These are phyloP conservation scores for Spilogale gracilis DNA, from an alignment of 2,113 vertebrate species.

Conservation along the genomic window DNA sequence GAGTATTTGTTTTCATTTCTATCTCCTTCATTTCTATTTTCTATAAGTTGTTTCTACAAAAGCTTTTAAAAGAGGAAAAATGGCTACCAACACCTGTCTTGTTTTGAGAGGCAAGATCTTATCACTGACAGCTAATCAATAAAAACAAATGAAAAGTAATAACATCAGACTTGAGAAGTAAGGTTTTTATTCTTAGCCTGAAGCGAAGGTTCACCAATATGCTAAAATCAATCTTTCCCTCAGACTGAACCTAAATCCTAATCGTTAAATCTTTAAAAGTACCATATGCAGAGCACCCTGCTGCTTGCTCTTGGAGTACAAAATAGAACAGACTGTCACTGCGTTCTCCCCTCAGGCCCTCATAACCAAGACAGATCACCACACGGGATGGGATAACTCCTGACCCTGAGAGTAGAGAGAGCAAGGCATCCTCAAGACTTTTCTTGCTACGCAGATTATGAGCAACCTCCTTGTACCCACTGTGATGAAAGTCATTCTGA, in stretches of 20 bases:
- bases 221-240: slow-evolving; percentile 79
- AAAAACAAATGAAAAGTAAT: slow-evolving; percentile 87
- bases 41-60: slow-evolving; percentile 67
- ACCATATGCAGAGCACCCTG: slow-evolving; percentile 54
- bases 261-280: slow-evolving; percentile 72
- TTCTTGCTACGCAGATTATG: slow-evolving; percentile 42
- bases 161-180: slow-evolving; percentile 84
- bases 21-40: slow-evolving; percentile 69
- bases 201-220: slow-evolving; percentile 77
- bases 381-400: not conserved
- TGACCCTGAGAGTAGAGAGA: accelerated
- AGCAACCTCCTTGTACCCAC: not conserved
- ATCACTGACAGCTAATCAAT: slow-evolving; percentile 88
- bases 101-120: slow-evolving; percentile 83
- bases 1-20: slow-evolving; percentile 59
- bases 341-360: not conserved
- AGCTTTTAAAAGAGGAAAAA: slow-evolving; percentile 75
- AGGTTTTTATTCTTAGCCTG: slow-evolving; percentile 81
- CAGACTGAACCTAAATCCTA: slow-evolving; percentile 67
- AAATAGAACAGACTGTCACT: not conserved
- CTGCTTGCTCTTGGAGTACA: not conserved
- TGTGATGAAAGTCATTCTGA: slow-evolving; percentile 19
- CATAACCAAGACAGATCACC: slow-evolving; percentile 6
- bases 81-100: slow-evolving; percentile 76
- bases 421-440: accelerated